Conservation (phyloP, 2,888 invertebrate species). For the Chouioia cunea region DNA sequence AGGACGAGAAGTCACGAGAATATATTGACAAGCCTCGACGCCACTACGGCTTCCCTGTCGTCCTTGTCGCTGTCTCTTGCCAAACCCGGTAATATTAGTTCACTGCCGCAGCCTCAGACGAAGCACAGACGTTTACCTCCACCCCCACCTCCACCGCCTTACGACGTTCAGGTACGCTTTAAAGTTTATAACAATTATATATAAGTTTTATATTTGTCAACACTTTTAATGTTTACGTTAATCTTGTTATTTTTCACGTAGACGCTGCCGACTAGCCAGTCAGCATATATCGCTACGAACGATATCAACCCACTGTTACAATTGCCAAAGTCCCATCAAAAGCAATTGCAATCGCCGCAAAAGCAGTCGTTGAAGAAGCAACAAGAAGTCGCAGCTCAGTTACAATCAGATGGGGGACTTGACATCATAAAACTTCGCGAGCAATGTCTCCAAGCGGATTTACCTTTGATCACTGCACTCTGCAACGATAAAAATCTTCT, state of each 20-base stretch:
- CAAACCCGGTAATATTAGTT: slow-evolving; percentile 47
- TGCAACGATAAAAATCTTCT: slow-evolving; percentile 92
- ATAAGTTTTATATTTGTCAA: background rate
- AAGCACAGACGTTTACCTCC: slow-evolving; percentile 72
- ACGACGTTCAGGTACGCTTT: slow-evolving; percentile 65
- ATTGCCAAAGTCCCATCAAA: background rate
- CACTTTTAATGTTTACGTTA: slow-evolving; percentile 2
- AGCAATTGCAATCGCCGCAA: slow-evolving; percentile 4
- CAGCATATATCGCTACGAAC: slow-evolving; percentile 47
- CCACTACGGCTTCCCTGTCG: slow-evolving; percentile 55
- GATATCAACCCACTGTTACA: slow-evolving; percentile 46
- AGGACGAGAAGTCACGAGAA: slow-evolving; percentile 87
- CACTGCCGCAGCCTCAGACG: slow-evolving; percentile 65
- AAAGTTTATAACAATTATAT: background rate
- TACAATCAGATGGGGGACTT: slow-evolving; percentile 67
- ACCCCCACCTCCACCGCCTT: slow-evolving; percentile 73
- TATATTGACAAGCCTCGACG: slow-evolving; percentile 78
- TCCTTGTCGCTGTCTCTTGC: slow-evolving; percentile 63
- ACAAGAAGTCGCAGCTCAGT: slow-evolving; percentile 45
- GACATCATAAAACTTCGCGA: slow-evolving; percentile 88
- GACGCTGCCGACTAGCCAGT: slow-evolving; percentile 64
- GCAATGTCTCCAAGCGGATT: slow-evolving; percentile 89
- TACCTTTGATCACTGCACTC: slow-evolving; percentile 92
- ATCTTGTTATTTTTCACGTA: slow-evolving; percentile 47
- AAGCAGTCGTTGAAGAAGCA: slow-evolving; percentile 51